Evolutionary conservation across 2,113 vertebrate genomes (phyloP).

Genomic region (Ceyx melanurus): DNA sequence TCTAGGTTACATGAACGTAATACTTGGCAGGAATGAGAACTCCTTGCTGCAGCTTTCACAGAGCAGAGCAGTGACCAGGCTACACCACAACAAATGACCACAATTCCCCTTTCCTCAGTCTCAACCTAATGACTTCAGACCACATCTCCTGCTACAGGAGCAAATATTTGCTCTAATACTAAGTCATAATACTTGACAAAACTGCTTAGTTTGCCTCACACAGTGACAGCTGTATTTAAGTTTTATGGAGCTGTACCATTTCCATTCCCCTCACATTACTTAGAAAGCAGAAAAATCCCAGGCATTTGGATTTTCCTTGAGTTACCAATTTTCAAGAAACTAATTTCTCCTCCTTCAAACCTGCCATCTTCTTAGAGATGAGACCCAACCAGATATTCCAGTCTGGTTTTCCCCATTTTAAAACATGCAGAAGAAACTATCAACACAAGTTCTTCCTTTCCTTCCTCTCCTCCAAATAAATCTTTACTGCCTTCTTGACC

Average conservation of each 20-base stretch:
- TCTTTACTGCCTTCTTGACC: not conserved
- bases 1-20: not conserved
- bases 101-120: not conserved
- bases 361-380: not conserved
- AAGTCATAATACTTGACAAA: not conserved
- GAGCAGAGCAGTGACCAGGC: not conserved
- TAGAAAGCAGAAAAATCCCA: not conserved
- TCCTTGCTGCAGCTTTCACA: not conserved
- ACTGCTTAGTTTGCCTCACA: not conserved
- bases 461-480: not conserved
- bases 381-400: not conserved
- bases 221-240: not conserved
- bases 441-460: not conserved
- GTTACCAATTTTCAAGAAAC: not conserved
- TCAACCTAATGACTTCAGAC: not conserved
- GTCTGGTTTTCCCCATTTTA: not conserved
- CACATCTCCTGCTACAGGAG: not conserved
- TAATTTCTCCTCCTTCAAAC: not conserved
- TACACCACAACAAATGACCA: constrained; percentile 5
- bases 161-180: constrained; percentile 10
- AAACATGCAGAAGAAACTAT: not conserved
- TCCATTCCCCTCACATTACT: not conserved
- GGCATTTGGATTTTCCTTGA: not conserved
- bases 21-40: not conserved
- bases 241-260: not conserved